Conservation (phyloP, 2,797 vertebrate species). For the Acrocephalus scirpaceus region DNA sequence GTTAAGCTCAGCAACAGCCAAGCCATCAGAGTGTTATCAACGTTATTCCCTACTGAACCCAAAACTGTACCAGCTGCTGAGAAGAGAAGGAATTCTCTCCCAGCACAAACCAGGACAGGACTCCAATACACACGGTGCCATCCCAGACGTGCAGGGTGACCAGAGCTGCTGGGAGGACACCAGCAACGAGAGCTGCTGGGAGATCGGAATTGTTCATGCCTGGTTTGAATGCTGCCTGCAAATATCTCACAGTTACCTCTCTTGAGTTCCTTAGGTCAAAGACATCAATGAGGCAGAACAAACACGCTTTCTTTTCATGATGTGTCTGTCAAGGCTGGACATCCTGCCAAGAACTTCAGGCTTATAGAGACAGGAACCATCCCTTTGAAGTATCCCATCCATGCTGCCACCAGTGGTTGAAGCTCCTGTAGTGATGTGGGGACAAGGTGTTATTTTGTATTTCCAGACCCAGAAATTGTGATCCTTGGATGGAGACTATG, state of each 20-base stretch:
- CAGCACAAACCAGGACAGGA: background rate
- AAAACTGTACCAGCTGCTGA: background rate
- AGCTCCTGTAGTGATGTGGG: background rate
- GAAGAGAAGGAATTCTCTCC: background rate
- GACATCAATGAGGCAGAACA: accelerated
- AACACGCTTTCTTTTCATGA: background rate
- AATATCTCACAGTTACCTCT: accelerated
- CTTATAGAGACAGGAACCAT: background rate
- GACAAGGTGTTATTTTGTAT: background rate
- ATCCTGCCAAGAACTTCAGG: background rate
- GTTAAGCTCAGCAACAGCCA: background rate
- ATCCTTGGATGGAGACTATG: accelerated
- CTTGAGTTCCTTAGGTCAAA: accelerated
- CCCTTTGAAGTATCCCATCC: background rate
- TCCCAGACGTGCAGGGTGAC: accelerated
- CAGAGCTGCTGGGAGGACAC: background rate
- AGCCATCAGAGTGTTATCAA: background rate
- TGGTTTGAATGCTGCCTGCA: background rate
- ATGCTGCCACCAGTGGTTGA: accelerated
- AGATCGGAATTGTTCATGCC: background rate
- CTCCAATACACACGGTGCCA: background rate
- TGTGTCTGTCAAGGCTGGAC: accelerated
- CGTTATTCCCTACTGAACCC: background rate
- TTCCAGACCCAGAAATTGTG: background rate
- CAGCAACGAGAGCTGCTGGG: accelerated